A percentile compares a stretch with the other conserved stretches of the same genome.
These are phyloP conservation scores for Erebia palarica DNA, from an alignment of 2,888 invertebrate species.

Conservation along the genomic window DNA sequence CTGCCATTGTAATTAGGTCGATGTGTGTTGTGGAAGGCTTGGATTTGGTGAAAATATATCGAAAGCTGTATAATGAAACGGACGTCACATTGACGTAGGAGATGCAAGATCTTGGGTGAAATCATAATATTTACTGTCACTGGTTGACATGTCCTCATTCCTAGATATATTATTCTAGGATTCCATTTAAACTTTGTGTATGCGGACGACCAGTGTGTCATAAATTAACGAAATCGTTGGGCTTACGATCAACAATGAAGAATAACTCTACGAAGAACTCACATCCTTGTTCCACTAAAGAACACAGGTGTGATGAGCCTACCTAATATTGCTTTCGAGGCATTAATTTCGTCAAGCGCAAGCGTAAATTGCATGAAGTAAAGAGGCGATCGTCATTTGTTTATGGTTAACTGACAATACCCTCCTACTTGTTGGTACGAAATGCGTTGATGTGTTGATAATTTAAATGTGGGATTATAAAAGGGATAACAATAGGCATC, in stretches of 20 bases:
- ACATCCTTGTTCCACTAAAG: background rate
- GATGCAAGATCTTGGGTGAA: conserved; percentile 75
- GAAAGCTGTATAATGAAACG: conserved; percentile 70
- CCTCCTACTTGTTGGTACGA: conserved; percentile 38
- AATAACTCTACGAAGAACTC: conserved; percentile 12
- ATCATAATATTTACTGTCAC: conserved; percentile 78
- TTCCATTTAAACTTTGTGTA: conserved; percentile 38
- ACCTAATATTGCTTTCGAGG: too few relatives aligned
- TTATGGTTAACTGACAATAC: conserved; percentile 31
- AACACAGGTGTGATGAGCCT: background rate
- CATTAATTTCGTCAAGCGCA: background rate
- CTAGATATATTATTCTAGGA: conserved; percentile 65
- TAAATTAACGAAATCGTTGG: conserved; percentile 9
- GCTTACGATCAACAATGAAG: background rate
- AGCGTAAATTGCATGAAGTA: background rate
- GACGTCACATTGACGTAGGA: conserved; percentile 80
- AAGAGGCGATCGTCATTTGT: conserved; percentile 25
- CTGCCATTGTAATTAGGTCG: conserved; percentile 54
- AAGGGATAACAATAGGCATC: conserved; percentile 56
- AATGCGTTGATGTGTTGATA: conserved; percentile 56
- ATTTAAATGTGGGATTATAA: conserved; percentile 66
- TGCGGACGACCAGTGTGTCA: conserved; percentile 20
- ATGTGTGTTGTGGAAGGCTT: conserved; percentile 42
- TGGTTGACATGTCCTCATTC: conserved; percentile 64
- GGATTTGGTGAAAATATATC: conserved; percentile 59